Base-by-base conservation (phyloP, 2,888 invertebrate species). In the Eupeodes luniger region DNA sequence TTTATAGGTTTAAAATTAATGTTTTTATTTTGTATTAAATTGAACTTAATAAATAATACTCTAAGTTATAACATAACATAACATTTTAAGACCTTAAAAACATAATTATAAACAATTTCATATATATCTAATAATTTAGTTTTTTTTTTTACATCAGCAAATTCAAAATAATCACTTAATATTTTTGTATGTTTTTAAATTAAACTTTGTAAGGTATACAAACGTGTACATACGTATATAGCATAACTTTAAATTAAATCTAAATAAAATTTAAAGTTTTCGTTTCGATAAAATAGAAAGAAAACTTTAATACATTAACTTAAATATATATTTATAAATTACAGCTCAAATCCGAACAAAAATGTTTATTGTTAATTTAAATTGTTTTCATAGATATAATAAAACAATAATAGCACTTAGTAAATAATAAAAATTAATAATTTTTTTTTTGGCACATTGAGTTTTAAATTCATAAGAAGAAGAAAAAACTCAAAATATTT, bases 391-490 rank as follows among this genome's bases (percentile, higher is more conserved):
- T 27, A 27, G 27, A 27, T 64, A 40, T 61, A 44, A 53, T 12
- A 51, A 55, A 64, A 75, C 59, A 77, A 51, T 67, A 44, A 59
- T 53, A 64, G 11, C 67, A 53, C 16, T 69, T 40, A 40, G 40
- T 40, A 11, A 51, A 69, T 53, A 16, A 69, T 16, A n/a, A 78
- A 72, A 77, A 75, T 53, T 57, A 57, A 19, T 47, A 55, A 64
- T 59, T 40, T 83, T 40, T 83, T 44, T 78, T 85, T 88, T 88
- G 85, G 88, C 88, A 88, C 88, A 85, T 78, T 64, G 85, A 81
- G 85, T 74, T 69, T 81, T 77, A 81, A 74, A 74, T 79, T 75
- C 55, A 79, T 34, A 64, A 64, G 51, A 75, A 62, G 75, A 16
- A 47, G 2, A 27, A 40, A 27, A 51, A 67, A 16, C 67, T 9